These are phyloP conservation scores for Henricia sp. DNA, from an alignment of 53 echinoderm and acorn worm species.

Conservation along the genomic window DNA sequence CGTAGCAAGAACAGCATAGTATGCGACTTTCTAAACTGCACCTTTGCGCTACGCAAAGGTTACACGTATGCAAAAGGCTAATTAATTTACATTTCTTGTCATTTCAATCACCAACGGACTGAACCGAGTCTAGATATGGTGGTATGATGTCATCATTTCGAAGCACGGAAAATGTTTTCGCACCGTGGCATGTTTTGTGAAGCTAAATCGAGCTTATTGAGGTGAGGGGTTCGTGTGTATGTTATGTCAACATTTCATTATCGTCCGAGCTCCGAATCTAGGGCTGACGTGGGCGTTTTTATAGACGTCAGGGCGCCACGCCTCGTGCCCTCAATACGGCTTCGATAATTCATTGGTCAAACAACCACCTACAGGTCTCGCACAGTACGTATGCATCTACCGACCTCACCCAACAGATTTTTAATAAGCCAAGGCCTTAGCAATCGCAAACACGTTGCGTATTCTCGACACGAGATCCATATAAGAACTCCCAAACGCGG, in stretches of 20 bases:
- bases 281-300: background rate
- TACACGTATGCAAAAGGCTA: no score
- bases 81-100: no score
- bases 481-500: background rate
- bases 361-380: background rate
- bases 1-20: no score
- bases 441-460: background rate
- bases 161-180: no score
- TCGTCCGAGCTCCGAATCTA: background rate
- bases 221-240: background rate
- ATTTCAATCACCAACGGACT: no score
- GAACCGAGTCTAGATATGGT: no score
- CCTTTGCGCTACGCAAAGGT: no score
- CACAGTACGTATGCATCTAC: background rate
- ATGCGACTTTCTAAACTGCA: no score
- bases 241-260: background rate
- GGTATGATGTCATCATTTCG: no score
- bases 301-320: background rate
- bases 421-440: background rate
- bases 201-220: background rate
- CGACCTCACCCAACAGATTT: background rate
- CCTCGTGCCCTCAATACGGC: background rate
- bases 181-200: background rate
- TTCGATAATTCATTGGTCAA: background rate
- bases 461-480: conserved; percentile 10